Conservation (phyloP, 2,113 vertebrate genomes). For the Archilochus colubris region DNA sequence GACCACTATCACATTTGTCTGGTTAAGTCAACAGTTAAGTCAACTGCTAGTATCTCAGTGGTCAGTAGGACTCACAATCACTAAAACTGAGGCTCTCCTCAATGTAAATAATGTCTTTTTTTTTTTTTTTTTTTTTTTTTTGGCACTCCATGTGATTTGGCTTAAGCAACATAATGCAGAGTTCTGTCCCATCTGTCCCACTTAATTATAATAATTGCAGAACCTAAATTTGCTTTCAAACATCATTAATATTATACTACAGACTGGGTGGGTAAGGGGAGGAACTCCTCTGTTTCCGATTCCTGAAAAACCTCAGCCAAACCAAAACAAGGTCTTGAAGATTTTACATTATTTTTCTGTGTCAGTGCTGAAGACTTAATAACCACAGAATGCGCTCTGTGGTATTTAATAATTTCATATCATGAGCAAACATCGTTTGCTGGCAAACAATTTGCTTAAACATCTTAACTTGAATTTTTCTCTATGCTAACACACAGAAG, state of each 20-base stretch:
- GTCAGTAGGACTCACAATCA: background rate
- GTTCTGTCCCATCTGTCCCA: slow-evolving; percentile 16
- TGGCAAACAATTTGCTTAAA: background rate
- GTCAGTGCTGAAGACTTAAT: background rate
- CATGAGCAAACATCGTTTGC: background rate
- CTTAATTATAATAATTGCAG: slow-evolving; percentile 31
- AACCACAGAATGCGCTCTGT: background rate
- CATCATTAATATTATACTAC: slow-evolving; percentile 34
- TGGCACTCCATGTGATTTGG: background rate
- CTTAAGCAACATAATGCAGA: slow-evolving; percentile 1
- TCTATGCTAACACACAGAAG: fast-evolving
- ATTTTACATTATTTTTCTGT: background rate
- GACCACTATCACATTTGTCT: background rate
- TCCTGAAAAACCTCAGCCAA: background rate
- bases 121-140: background rate
- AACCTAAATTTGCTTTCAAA: slow-evolving; percentile 48
- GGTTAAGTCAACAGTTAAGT: background rate
- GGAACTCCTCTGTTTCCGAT: background rate
- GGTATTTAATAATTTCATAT: background rate
- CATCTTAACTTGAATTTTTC: background rate
- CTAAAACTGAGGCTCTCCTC: background rate
- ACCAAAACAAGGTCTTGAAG: slow-evolving; percentile 34
- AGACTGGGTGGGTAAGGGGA: background rate
- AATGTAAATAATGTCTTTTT: background rate
- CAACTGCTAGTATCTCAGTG: background rate